Percentiles rank a stretch among this genome's conserved stretches.
Conservation (phyloP, 2,888 invertebrate genomes). For the Trachelus tabidus region DNA sequence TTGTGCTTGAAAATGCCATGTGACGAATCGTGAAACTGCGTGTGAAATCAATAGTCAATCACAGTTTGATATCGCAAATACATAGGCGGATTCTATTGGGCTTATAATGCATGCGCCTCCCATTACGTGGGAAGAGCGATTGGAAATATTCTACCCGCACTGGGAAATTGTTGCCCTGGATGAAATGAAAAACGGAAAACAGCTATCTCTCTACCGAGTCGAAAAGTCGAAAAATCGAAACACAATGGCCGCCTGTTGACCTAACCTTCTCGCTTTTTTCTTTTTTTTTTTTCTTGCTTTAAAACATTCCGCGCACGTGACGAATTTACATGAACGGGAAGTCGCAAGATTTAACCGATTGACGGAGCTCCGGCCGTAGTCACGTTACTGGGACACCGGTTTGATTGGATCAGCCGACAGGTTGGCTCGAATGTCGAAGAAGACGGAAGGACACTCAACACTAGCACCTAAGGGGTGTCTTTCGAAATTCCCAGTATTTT, state of each 20-base stretch:
- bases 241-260: neutral
- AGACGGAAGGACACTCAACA: constrained; percentile 9
- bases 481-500: constrained; percentile 13
- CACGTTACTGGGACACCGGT: constrained; percentile 1
- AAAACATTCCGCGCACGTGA: neutral
- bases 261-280: no score
- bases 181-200: no score
- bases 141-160: no score
- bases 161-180: no score
- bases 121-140: no score
- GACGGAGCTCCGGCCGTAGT: neutral
- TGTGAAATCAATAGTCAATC: no score
- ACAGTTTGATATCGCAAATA: no score
- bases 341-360: neutral
- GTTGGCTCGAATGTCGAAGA: constrained; percentile 33
- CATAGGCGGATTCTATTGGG: no score
- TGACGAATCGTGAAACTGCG: no score
- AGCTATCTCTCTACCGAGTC: neutral
- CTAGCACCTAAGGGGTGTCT: constrained; percentile 30
- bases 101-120: no score
- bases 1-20: no score
- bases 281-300: neutral
- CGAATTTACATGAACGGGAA: no score
- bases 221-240: neutral
- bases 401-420: constrained; percentile 38